Evolutionary conservation across 2,113 vertebrate genomes (phyloP).

Genomic region (Ursus arctos): DNA sequence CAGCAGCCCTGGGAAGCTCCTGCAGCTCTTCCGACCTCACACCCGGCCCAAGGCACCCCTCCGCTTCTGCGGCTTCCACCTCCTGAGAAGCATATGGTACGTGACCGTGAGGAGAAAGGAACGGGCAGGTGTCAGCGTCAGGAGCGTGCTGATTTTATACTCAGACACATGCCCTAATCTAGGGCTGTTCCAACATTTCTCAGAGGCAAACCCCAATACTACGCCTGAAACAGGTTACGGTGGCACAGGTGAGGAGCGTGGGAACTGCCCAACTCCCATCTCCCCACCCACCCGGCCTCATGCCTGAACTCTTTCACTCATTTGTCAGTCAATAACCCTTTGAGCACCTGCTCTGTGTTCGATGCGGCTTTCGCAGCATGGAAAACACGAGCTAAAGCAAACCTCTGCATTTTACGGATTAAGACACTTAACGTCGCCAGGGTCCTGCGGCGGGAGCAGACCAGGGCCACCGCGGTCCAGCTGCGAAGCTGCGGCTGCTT

Average conservation of each 20-base stretch:
- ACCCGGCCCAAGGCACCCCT: rapidly evolving
- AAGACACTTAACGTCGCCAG: background rate
- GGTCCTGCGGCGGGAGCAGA: rapidly evolving
- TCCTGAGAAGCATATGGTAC: rapidly evolving
- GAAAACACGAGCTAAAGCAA: background rate
- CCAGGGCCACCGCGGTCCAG: background rate
- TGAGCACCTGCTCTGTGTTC: background rate
- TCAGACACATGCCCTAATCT: background rate
- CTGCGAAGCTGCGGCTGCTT: background rate
- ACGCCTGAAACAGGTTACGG: background rate
- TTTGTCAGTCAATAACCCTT: background rate
- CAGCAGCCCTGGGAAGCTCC: background rate
- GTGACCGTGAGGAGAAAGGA: background rate
- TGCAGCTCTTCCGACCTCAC: background rate
- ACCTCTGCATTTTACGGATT: background rate
- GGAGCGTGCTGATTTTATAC: background rate
- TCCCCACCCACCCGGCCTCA: background rate
- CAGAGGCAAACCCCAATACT: background rate
- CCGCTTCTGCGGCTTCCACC: rapidly evolving
- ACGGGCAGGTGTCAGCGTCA: rapidly evolving
- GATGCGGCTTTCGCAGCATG: background rate
- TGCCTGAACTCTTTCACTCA: background rate
- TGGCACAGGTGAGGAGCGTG: rapidly evolving
- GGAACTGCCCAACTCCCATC: too few species aligned
- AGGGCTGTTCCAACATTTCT: rapidly evolving